These are phyloP conservation scores for Hymenochirus boettgeri DNA, from an alignment of 2,113 vertebrate species.

Conservation along the genomic window DNA sequence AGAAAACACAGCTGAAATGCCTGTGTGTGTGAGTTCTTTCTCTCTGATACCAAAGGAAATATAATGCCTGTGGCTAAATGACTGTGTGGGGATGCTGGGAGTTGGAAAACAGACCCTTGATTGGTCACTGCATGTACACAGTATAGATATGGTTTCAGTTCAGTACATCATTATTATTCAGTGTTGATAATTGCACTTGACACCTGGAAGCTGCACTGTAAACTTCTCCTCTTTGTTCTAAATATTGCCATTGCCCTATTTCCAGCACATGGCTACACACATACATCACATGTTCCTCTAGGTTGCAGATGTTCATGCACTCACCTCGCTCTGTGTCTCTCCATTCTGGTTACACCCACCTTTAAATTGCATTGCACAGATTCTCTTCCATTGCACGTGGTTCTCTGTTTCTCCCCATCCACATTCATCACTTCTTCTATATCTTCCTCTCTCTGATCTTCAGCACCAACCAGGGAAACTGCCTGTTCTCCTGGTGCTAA, in stretches of 20 bases:
- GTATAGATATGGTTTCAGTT: not conserved
- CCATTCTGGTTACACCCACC: slow-evolving; percentile 50
- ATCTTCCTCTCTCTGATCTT: slow-evolving; percentile 53
- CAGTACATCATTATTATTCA: not conserved
- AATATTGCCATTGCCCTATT: not conserved
- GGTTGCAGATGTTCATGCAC: not conserved
- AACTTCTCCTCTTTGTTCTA: slow-evolving; percentile 34
- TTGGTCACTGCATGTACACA: not conserved
- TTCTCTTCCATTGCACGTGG: slow-evolving; percentile 38
- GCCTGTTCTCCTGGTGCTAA: slow-evolving; percentile 29
- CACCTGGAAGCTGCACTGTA: not conserved
- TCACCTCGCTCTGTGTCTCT: not conserved
- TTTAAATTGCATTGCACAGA: slow-evolving; percentile 48
- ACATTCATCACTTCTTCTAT: slow-evolving; percentile 59
- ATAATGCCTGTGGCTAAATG: not conserved
- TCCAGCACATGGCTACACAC: slow-evolving; percentile 32
- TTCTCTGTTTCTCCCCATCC: slow-evolving; percentile 51
- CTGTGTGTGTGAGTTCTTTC: not conserved
- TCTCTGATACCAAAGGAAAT: not conserved
- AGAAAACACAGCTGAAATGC: slow-evolving; percentile 1
- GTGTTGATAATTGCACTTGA: not conserved
- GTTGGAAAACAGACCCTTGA: not conserved
- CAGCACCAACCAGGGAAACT: slow-evolving; percentile 10
- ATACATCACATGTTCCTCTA: not conserved
- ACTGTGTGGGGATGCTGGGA: not conserved